A percentile compares a stretch with the other conserved stretches of the same genome.
phyloP scores from a whole-genome alignment of 2,797 vertebrate species.

The Chaunax sp. region DNA sequence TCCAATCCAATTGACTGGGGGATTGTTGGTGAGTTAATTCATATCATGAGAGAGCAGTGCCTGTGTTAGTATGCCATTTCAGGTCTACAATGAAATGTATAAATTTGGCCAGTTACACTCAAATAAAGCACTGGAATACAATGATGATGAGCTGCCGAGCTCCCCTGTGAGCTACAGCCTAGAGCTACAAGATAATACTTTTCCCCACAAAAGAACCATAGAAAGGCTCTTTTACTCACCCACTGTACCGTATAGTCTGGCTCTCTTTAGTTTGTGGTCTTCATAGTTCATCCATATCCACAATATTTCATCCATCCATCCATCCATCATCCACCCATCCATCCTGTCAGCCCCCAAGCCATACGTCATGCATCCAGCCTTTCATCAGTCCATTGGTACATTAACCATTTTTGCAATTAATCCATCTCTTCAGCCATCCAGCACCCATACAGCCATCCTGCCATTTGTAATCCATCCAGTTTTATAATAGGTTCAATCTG shows the following conservation, averaged over 20 bases:
- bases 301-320: background rate
- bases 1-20: constrained; percentile 30
- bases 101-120: constrained; percentile 16
- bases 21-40: constrained; percentile 27
- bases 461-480: background rate
- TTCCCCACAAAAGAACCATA: background rate
- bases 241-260: background rate
- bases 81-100: constrained; percentile 26
- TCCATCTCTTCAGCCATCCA: background rate
- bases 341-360: background rate
- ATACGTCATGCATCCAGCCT: background rate
- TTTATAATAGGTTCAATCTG: constrained; percentile 9
- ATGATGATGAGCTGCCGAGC: background rate
- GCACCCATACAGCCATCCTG: constrained; percentile 3
- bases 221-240: background rate
- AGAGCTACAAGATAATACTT: background rate
- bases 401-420: background rate
- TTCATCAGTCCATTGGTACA: background rate
- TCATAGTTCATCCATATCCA: background rate
- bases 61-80: constrained; percentile 25
- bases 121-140: constrained; percentile 13
- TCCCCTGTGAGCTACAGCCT: background rate
- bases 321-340: background rate
- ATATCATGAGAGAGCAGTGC: constrained; percentile 21
- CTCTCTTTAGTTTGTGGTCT: background rate